Evolutionary conservation across 1,140 invertebrate genomes (phyloP).

Genomic region (Augochlora pura): DNA sequence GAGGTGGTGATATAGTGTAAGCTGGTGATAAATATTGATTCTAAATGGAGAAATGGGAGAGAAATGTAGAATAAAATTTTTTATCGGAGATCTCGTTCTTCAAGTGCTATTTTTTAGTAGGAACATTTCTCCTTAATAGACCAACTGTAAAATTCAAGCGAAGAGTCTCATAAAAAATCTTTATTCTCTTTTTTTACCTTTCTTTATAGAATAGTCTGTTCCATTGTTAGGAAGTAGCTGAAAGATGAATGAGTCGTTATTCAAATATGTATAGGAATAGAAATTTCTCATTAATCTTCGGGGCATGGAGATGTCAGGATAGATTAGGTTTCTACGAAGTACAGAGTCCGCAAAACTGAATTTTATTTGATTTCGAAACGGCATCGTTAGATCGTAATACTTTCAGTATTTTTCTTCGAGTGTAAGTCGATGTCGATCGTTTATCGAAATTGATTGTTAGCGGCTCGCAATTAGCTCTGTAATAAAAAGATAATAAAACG

Average conservation of each 20-base stretch:
- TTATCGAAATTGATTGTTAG: conserved; percentile 14
- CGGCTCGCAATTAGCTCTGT: conserved; percentile 11
- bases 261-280: neutral
- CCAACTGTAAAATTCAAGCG: too few species aligned
- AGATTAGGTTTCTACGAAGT: conserved; percentile 21
- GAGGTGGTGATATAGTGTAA: neutral
- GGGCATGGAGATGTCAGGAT: conserved; percentile 35
- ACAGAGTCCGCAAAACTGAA: conserved; percentile 26
- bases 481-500: conserved; percentile 16
- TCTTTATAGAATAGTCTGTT: too few species aligned
- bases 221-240: too few species aligned
- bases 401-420: neutral
- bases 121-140: too few species aligned
- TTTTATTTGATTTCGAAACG: conserved; percentile 26
- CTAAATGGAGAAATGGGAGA: too few species aligned
- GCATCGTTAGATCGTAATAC: neutral
- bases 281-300: neutral
- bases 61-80: too few species aligned
- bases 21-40: too few species aligned
- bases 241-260: neutral
- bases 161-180: too few species aligned
- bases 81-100: too few species aligned
- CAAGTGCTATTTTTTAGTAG: too few species aligned
- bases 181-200: too few species aligned
- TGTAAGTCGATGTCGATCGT: neutral